Percentiles rank a stretch among this genome's conserved stretches.
Conservation (phyloP, 1,140 invertebrate species). For the Teleopsis dalmanni region DNA sequence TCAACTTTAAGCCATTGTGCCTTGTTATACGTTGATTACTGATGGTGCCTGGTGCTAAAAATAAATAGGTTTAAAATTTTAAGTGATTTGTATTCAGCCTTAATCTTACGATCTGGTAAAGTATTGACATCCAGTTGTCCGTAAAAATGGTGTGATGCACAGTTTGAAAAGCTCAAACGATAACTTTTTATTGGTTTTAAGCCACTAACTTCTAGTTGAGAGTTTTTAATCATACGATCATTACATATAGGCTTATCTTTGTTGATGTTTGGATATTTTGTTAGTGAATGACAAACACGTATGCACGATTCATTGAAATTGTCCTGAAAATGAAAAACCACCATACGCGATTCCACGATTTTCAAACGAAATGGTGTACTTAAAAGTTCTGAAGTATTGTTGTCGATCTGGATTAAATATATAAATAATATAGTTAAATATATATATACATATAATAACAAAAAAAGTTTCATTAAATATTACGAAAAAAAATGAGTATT, state of each 20-base stretch:
- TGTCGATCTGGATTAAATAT: constrained; percentile 34
- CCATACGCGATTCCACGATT: constrained; percentile 31
- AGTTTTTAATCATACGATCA: constrained; percentile 29
- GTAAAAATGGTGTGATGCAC: constrained; percentile 32
- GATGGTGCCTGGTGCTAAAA: constrained; percentile 35
- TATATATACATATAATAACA: too few species aligned
- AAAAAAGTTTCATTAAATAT: not conserved
- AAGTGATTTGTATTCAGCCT: not conserved
- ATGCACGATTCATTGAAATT: constrained; percentile 36
- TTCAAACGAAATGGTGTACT: constrained; percentile 32
- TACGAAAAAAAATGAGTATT: not conserved
- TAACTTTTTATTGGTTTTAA: constrained; percentile 29
- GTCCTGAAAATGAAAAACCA: constrained; percentile 34
- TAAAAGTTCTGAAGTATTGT: constrained; percentile 33
- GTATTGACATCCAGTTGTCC: constrained; percentile 35
- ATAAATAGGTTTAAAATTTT: not conserved
- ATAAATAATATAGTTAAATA: too few species aligned
- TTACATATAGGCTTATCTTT: constrained; percentile 30
- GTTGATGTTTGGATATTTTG: constrained; percentile 19
- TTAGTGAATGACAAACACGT: constrained; percentile 28
- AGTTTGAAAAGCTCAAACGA: constrained; percentile 33
- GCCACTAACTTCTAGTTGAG: constrained; percentile 23
- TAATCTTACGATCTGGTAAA: constrained; percentile 33
- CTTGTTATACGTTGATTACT: constrained; percentile 25
- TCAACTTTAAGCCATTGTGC: constrained; percentile 31